Conservation (phyloP, 2,113 vertebrate species). For the Rhabdomys dilectus region DNA sequence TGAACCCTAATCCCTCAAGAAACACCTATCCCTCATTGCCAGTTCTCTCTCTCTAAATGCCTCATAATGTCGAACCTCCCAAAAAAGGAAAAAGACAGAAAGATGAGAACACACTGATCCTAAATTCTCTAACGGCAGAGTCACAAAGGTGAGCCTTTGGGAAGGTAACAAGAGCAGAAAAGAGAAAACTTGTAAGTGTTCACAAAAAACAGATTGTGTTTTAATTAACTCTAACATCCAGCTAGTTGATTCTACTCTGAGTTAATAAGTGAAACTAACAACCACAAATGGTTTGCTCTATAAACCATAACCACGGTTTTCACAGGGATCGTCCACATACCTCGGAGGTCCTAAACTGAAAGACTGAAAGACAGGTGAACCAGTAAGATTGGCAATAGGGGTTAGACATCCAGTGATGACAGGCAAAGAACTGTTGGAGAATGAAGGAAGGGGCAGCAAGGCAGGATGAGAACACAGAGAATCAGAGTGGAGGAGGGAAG, state of each 20-base stretch:
- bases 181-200: background rate
- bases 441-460: background rate
- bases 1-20: background rate
- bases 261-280: background rate
- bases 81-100: background rate
- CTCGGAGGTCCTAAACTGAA: background rate
- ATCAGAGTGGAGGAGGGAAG: background rate
- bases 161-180: background rate
- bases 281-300: background rate
- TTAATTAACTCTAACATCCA: background rate
- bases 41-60: background rate
- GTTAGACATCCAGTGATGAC: background rate
- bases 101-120: background rate
- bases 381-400: background rate
- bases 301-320: background rate
- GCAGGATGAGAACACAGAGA: background rate
- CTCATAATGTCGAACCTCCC: background rate
- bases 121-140: slow-evolving; percentile 19
- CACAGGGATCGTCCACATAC: background rate
- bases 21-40: background rate
- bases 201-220: background rate
- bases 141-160: background rate
- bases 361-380: background rate
- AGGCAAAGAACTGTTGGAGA: background rate
- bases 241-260: no score